These are phyloP conservation scores for Monomorium pharaonis DNA, from an alignment of 1,140 invertebrate genomes.

Conservation along the genomic window DNA sequence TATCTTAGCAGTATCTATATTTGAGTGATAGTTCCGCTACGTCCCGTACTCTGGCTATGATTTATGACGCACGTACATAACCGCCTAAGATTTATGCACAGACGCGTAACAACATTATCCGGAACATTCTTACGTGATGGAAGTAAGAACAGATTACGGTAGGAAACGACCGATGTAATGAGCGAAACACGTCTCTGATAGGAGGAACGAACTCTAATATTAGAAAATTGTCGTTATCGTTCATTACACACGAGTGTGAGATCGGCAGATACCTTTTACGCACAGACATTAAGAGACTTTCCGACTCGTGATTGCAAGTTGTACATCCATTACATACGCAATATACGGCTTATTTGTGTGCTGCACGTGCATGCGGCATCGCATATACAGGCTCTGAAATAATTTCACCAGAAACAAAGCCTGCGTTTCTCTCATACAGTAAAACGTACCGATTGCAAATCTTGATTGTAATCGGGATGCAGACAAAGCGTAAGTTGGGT, in stretches of 20 bases:
- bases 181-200: neutral
- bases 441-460: neutral
- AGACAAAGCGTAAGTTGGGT: constrained; percentile 16
- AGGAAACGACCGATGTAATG: constrained; percentile 23
- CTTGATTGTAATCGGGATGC: constrained; percentile 19
- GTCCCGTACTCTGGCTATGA: neutral
- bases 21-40: constrained; percentile 31
- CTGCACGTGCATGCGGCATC: neutral
- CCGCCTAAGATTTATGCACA: constrained; percentile 51
- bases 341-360: neutral
- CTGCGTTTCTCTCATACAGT: neutral
- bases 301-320: neutral
- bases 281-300: neutral
- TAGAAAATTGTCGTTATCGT: constrained; percentile 34
- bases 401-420: neutral
- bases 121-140: constrained; percentile 47
- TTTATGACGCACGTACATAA: constrained; percentile 40
- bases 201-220: neutral
- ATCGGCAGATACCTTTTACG: neutral
- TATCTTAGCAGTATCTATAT: constrained; percentile 37
- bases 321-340: neutral
- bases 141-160: constrained; percentile 12
- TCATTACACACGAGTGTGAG: neutral
- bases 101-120: constrained; percentile 54
- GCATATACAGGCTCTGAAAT: neutral